Conservation (phyloP, 2,113 vertebrate genomes). For the Pedetes capensis region DNA sequence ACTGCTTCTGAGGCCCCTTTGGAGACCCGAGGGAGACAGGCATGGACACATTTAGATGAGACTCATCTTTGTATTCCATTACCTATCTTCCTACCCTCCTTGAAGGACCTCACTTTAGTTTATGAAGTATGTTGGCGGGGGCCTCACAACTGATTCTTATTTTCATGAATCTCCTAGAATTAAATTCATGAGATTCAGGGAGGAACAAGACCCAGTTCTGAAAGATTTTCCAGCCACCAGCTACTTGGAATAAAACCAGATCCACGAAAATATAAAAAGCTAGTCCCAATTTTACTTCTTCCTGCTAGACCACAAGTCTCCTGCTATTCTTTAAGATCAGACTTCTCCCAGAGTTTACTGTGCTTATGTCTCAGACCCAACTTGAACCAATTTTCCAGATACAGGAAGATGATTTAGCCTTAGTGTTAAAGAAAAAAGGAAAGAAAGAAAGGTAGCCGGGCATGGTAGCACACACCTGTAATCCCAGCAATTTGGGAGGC, state of each 20-base stretch:
- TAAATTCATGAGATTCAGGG: constrained; percentile 5
- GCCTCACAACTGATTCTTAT: too few species aligned
- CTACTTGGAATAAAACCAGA: background rate
- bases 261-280: background rate
- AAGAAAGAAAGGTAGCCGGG: background rate
- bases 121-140: background rate
- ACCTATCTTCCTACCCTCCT: background rate
- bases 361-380: background rate
- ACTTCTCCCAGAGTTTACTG: background rate
- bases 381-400: constrained; percentile 11
- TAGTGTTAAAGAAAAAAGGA: background rate
- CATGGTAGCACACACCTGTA: too few species aligned
- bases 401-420: background rate
- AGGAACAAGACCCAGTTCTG: background rate
- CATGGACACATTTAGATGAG: background rate
- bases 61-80: background rate
- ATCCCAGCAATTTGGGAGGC: too few species aligned
- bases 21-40: background rate
- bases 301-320: background rate
- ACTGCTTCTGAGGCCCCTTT: background rate
- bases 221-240: background rate
- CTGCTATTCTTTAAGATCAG: background rate
- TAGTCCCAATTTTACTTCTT: background rate
- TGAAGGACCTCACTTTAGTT: background rate
- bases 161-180: too few species aligned